Conservation (phyloP, 2,797 vertebrate species). For the Hephaestus fuliginosus region DNA sequence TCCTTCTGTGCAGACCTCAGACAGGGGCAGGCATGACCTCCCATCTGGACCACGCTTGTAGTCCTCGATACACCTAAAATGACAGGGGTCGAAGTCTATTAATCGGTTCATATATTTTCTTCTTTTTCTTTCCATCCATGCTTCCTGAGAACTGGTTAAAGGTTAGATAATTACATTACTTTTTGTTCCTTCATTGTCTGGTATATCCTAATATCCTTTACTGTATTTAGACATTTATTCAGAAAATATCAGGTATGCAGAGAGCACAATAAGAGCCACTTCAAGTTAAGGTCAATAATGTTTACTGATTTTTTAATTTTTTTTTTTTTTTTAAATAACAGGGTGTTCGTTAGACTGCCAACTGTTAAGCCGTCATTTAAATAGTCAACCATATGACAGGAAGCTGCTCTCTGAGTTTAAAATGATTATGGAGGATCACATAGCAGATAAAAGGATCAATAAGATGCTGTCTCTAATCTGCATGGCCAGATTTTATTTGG, state of each 20-base stretch:
- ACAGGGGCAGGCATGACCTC: conserved; percentile 93
- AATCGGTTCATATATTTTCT: neutral
- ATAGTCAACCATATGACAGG: neutral
- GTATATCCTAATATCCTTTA: neutral
- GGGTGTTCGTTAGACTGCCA: neutral
- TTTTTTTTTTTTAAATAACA: neutral
- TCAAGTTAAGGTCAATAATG: neutral
- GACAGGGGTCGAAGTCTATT: neutral
- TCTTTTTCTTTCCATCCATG: neutral
- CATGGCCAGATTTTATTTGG: neutral
- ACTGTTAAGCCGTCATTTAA: neutral
- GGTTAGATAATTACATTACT: neutral
- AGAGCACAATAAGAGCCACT: conserved; percentile 1
- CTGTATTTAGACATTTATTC: neutral
- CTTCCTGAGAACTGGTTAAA: neutral
- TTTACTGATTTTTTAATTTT: neutral
- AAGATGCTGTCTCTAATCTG: conserved; percentile 9
- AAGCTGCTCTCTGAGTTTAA: conserved; percentile 5
- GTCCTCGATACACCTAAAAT: conserved; percentile 94
- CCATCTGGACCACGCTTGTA: conserved; percentile 94
- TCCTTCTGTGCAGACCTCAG: conserved; percentile 91
- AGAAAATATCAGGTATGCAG: neutral
- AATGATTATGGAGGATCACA: conserved; percentile 20
- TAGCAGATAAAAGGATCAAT: conserved; percentile 29
- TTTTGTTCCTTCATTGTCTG: neutral